phyloP scores from a whole-genome alignment of 2,797 vertebrate species.

The Lutjanus argentimaculatus region DNA sequence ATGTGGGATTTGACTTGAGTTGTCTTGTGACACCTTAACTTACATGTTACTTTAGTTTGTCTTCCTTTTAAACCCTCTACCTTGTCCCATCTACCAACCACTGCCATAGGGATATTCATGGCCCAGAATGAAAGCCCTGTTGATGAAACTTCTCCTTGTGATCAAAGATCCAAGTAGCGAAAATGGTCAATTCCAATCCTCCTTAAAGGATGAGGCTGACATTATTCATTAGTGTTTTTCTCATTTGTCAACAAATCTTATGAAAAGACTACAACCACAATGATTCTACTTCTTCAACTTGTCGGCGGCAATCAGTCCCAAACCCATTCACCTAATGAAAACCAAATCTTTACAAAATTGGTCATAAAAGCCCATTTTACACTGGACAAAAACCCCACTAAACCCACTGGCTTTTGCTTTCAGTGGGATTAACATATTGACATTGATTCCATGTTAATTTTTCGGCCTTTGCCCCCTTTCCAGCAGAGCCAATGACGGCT shows the following conservation, averaged over 20 bases:
- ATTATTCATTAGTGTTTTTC: neutral
- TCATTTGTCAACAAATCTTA: neutral
- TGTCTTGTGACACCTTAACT: neutral
- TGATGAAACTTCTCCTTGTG: neutral
- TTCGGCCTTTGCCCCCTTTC: too few relatives aligned
- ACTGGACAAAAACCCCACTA: too few relatives aligned
- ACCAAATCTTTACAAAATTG: neutral
- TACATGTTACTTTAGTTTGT: neutral
- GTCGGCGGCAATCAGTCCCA: neutral
- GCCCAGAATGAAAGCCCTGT: neutral
- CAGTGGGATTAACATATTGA: too few relatives aligned
- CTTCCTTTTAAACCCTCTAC: neutral
- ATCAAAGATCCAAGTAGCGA: constrained; percentile 1
- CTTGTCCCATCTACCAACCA: neutral
- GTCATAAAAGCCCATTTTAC: too few relatives aligned
- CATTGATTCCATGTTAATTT: too few relatives aligned
- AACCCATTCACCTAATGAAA: neutral
- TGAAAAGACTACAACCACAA: neutral
- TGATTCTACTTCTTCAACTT: neutral
- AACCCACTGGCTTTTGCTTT: too few relatives aligned
- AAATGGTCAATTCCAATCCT: neutral
- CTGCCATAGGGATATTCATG: neutral
- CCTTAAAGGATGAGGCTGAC: neutral
- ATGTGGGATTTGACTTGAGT: constrained; percentile 1
- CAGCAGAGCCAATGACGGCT: too few relatives aligned